Percentiles rank a stretch among this genome's conserved stretches.
phyloP scores from a whole-genome alignment of 92 coral and sea anemone species.

The Pocillopora meandrina region DNA sequence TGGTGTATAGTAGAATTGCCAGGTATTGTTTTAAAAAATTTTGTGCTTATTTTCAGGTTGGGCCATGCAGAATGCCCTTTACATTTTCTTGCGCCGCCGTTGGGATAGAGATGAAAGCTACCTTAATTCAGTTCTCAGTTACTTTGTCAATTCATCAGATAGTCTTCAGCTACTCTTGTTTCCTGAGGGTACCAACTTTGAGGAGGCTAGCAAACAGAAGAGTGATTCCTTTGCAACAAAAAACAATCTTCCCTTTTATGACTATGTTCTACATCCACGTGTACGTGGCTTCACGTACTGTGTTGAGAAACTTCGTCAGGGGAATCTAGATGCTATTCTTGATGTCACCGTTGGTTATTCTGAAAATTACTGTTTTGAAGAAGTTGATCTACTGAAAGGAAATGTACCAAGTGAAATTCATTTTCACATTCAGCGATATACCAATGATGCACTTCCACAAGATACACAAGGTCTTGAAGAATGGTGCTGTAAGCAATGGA shows the following conservation, averaged over 20 bases:
- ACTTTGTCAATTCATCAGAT: constrained; percentile 71
- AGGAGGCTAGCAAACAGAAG: constrained; percentile 58
- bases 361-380: constrained; percentile 68
- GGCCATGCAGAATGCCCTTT: constrained; percentile 98
- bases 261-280: constrained; percentile 95
- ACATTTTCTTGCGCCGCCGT: constrained; percentile 78
- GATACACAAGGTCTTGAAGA: constrained; percentile 72
- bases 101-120: constrained; percentile 94
- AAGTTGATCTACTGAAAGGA: constrained; percentile 76
- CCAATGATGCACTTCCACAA: constrained; percentile 68
- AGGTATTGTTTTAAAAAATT: too few relatives aligned
- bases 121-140: constrained; percentile 72
- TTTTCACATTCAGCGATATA: constrained; percentile 83
- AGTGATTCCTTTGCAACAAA: constrained; percentile 90
- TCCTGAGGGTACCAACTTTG: constrained; percentile 95
- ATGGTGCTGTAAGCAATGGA: constrained; percentile 90
- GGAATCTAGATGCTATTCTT: constrained; percentile 79
- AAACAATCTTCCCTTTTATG: constrained; percentile 78
- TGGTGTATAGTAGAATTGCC: too few relatives aligned
- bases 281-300: constrained; percentile 89
- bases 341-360: constrained; percentile 95
- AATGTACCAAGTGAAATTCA: constrained; percentile 87
- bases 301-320: constrained; percentile 75
- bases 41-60: constrained; percentile 66
- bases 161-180: constrained; percentile 91